A percentile compares a stretch with the other conserved stretches of the same genome.
Conservation (phyloP, 2,797 vertebrate genomes). For the Erethizon dorsatum region DNA sequence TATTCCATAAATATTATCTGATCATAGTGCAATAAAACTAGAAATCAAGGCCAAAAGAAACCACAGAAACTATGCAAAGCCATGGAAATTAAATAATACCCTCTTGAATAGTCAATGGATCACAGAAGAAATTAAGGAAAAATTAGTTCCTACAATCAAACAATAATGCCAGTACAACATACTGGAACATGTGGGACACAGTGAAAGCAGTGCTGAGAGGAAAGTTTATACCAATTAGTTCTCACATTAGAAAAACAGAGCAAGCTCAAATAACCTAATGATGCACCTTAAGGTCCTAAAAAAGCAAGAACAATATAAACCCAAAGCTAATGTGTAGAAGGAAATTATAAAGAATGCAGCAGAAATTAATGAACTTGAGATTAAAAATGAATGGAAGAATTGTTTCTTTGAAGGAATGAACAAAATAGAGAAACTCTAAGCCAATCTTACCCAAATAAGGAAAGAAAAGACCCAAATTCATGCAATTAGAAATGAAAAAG, state of each 20-base stretch:
- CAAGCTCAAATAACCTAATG: background rate
- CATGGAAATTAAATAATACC: background rate
- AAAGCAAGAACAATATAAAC: background rate
- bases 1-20: too few relatives aligned
- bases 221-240: background rate
- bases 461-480: background rate
- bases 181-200: background rate
- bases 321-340: background rate
- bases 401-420: background rate
- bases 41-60: too few relatives aligned
- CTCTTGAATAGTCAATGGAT: background rate
- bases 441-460: background rate
- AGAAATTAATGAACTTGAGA: background rate
- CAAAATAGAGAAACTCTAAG: background rate
- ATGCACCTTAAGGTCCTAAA: background rate
- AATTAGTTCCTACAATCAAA: background rate
- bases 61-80: background rate
- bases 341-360: background rate
- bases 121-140: background rate
- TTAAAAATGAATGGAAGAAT: background rate
- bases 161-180: background rate
- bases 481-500: too few relatives aligned
- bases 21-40: too few relatives aligned
- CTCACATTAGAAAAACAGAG: background rate
- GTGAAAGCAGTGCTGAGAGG: too few relatives aligned